Conservation (phyloP, 2,888 invertebrate species). For the Lasius platythorax region DNA sequence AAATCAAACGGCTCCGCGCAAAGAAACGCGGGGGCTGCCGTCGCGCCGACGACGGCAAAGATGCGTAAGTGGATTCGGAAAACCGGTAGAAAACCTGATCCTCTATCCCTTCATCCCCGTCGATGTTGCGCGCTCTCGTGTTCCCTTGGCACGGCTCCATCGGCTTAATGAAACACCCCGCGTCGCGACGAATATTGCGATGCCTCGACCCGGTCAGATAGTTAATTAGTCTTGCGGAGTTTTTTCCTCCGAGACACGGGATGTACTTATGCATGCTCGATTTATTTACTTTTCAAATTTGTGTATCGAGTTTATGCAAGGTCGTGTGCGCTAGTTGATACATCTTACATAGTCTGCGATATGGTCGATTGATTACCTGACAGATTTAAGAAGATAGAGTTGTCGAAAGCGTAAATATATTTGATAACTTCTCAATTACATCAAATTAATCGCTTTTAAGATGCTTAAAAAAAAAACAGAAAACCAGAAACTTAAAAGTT, state of each 20-base stretch:
- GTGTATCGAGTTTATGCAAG: slow-evolving; percentile 11
- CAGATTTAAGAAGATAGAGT: slow-evolving; percentile 1
- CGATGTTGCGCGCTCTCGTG: slow-evolving; percentile 37
- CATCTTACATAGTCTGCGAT: background rate
- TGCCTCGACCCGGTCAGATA: slow-evolving; percentile 30
- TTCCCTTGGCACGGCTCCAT: slow-evolving; percentile 5
- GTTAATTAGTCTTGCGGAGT: slow-evolving; percentile 40
- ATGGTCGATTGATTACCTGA: slow-evolving; percentile 7
- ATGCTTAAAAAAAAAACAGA: background rate
- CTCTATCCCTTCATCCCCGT: background rate
- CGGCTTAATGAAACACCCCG: slow-evolving; percentile 46
- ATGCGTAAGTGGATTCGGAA: slow-evolving; percentile 74
- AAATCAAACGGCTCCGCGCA: slow-evolving; percentile 70
- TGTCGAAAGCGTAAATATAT: slow-evolving; percentile 21
- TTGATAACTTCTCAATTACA: slow-evolving; percentile 3
- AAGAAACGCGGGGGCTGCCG: slow-evolving; percentile 63
- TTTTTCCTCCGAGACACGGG: slow-evolving; percentile 19
- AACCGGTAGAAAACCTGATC: slow-evolving; percentile 75
- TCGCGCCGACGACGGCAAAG: slow-evolving; percentile 65
- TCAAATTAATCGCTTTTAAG: background rate
- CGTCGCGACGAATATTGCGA: background rate
- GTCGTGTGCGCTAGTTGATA: slow-evolving; percentile 7
- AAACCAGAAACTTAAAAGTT: background rate
- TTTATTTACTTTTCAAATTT: slow-evolving; percentile 44
- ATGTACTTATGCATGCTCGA: background rate